A percentile compares a stretch with the other conserved stretches of the same genome.
Conservation (phyloP, 2,797 vertebrate species). For the Phaenicophaeus curvirostris region DNA sequence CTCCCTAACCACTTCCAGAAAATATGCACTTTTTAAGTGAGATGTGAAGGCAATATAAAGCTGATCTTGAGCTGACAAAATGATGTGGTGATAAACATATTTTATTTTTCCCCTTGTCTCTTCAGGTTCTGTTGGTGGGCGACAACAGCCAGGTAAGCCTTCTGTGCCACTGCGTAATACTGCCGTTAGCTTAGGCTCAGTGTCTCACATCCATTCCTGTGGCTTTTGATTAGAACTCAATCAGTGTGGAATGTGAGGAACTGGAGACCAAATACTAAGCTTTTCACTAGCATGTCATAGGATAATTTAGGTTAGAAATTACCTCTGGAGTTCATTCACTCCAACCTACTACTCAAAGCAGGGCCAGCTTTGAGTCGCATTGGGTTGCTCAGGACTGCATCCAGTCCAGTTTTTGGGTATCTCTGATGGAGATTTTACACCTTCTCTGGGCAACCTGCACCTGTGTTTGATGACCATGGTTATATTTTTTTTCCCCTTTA, state of each 20-base stretch:
- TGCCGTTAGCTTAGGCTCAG: neutral
- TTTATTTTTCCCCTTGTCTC: constrained; percentile 23
- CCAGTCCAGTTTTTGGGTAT: neutral
- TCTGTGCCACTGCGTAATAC: neutral
- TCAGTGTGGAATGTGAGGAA: neutral
- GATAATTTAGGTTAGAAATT: constrained; percentile 19
- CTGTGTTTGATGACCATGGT: neutral
- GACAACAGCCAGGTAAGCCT: constrained; percentile 73
- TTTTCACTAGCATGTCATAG: neutral
- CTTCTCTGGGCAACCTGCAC: neutral
- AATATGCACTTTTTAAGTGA: neutral
- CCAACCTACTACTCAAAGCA: neutral
- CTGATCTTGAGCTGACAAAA: neutral
- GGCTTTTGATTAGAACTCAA: constrained; percentile 9
- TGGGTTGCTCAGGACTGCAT: neutral
- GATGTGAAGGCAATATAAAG: neutral
- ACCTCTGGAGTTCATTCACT: neutral
- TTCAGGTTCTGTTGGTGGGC: constrained; percentile 69
- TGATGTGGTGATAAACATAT: neutral
- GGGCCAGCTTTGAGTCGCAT: neutral
- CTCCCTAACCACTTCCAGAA: neutral
- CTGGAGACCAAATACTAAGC: neutral
- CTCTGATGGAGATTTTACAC: neutral
- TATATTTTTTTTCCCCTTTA: neutral
- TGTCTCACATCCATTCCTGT: neutral